Base-by-base conservation (phyloP, 30 jellyfish, hydroid and myxozoan genomes). In the Aurelia sp. region DNA sequence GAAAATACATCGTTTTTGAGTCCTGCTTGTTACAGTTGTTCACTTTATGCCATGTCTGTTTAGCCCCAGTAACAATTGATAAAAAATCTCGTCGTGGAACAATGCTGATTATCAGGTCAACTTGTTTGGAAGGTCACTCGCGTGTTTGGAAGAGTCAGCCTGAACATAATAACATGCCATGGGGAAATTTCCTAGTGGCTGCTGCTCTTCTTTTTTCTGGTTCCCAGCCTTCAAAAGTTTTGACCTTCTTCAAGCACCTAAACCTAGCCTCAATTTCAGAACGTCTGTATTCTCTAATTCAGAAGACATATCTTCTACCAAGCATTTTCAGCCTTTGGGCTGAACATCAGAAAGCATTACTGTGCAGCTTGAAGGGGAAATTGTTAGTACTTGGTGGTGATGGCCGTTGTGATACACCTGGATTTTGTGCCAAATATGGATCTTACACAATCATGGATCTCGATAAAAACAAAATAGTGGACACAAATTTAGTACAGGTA, bases 171-270 rank as follows among this genome's bases (percentile, higher is more conserved):
- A 27, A 73, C 7, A 73, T 73, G 84, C 84, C n/a, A n/a, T n/a
- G 84, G 68, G 84, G 84, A 73, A 73, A 73, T 22, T 73, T 73
- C 55, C 69, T 73, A 21, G n/a, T 73, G 69, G 84, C 84, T 30
- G 84, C 84, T 73, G 21, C 84, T 0, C 11, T 15, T 17, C 70
- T 73, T 0, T 73, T 73, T 50, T 73, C 84, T 8, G 84, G 84
- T 73, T 40, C 69, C 44, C 84, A 73, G 50, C 84, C 84, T 8
- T 22, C 84, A 16, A 73, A 73, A 50, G 38, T 73, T 66, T 48
- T 73, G 44, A 73, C 84, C 69, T 22, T 47, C 20, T 47, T 73
- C 50, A 73, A 21, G 70, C 67, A 73, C n/a, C 9, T 73, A 38
- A 50, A 73, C 21, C 4, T 73, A 21, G 27, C 52, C n/a, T 73